Conservation (phyloP, 2,113 vertebrate species). For the Bagarius yarrelli region DNA sequence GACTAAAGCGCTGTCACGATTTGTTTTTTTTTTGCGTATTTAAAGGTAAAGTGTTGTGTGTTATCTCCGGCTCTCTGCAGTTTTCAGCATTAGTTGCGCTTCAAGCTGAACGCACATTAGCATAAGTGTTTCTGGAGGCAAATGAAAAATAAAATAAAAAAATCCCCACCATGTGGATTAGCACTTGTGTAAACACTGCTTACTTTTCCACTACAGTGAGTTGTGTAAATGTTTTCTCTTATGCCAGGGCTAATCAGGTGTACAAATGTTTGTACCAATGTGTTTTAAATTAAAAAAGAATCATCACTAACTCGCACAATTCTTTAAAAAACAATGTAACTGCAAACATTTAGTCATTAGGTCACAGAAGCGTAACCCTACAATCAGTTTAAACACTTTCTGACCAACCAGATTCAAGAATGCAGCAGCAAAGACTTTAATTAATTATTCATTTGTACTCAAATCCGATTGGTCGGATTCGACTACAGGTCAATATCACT, state of each 20-base stretch:
- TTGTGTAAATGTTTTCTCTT: not conserved
- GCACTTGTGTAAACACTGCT: not conserved
- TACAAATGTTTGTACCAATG: not conserved
- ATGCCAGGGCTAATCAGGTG: conserved; percentile 4
- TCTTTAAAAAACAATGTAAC: not conserved
- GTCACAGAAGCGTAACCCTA: not conserved
- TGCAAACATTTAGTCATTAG: not conserved
- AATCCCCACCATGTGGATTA: not conserved
- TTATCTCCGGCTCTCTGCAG: conserved; percentile 21
- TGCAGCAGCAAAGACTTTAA: no score
- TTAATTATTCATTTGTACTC: not conserved
- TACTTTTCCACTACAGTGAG: not conserved
- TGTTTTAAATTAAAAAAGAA: not conserved
- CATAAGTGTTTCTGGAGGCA: conserved; percentile 32
- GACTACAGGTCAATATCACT: no score
- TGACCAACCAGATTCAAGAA: no score
- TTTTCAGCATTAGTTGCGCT: conserved; percentile 13
- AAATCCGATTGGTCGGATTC: not conserved
- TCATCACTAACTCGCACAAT: not conserved
- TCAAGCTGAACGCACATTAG: conserved; percentile 28
- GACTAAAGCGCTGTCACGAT: conserved; percentile 2
- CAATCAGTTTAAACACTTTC: no score
- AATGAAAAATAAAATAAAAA: conserved; percentile 34
- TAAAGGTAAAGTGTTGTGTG: not conserved
- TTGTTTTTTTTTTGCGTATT: not conserved